Percentiles rank a stretch among this genome's conserved stretches.
Conservation (phyloP, 2,888 invertebrate species). For the Drosophila algonquin region DNA sequence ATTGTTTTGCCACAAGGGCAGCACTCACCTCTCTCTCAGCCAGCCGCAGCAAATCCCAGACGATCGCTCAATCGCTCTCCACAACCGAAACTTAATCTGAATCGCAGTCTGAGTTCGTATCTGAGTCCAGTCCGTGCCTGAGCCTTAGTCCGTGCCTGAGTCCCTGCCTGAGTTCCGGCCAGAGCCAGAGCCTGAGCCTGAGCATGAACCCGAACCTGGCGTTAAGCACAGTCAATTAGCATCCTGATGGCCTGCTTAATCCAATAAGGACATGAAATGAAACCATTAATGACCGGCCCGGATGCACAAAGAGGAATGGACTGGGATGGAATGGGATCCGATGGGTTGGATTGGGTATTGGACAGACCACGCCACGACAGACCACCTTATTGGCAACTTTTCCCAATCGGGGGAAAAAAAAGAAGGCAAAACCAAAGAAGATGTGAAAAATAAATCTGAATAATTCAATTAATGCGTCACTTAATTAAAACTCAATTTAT, state of each 20-base stretch:
- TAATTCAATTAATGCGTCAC: conserved; percentile 77
- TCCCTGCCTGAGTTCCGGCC: background rate
- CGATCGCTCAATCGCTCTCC: background rate
- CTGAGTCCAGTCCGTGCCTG: background rate
- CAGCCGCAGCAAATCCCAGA: background rate
- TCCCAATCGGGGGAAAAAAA: background rate
- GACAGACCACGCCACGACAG: background rate
- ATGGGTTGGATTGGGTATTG: background rate
- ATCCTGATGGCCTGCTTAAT: conserved; percentile 67
- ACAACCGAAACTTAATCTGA: background rate
- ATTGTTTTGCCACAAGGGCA: conserved; percentile 9
- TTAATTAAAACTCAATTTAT: conserved; percentile 76
- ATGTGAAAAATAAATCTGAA: conserved; percentile 67
- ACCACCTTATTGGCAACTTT: background rate
- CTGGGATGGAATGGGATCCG: too few species aligned
- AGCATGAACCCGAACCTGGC: background rate
- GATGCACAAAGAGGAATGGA: conserved; percentile 26
- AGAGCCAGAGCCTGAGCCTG: conserved; percentile 18
- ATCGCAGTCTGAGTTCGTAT: background rate
- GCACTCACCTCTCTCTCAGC: conserved; percentile 3
- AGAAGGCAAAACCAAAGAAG: background rate
- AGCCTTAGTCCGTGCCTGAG: background rate
- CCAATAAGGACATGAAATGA: conserved; percentile 73
- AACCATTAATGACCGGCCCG: conserved; percentile 61
- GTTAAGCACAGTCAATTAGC: conserved; percentile 71